These are phyloP conservation scores for Caenorhabditis latens DNA, from an alignment of 1,140 invertebrate genomes.

Conservation along the genomic window DNA sequence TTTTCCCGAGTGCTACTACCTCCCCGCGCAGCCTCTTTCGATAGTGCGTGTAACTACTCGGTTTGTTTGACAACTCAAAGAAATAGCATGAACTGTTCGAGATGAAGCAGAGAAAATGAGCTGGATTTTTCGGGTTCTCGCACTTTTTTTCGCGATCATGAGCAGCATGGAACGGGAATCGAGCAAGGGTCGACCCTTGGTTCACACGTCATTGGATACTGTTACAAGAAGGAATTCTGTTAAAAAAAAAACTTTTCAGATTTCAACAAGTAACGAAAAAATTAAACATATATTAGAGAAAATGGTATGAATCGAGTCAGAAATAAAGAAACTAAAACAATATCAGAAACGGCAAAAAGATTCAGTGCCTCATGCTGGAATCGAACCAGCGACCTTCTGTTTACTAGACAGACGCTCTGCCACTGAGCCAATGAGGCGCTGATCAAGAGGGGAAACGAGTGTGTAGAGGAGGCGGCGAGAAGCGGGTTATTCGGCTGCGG, in stretches of 20 bases:
- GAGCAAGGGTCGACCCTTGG: slow-evolving; percentile 27
- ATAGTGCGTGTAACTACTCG: slow-evolving; percentile 39
- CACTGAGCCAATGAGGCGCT: slow-evolving; percentile 69
- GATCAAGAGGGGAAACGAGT: background rate
- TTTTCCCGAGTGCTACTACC: background rate
- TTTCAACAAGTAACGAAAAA: background rate
- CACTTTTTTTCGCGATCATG: background rate
- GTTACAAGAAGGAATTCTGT: background rate
- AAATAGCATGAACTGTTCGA: background rate
- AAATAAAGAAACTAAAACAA: background rate
- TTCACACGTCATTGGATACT: slow-evolving; percentile 16
- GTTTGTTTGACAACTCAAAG: slow-evolving; percentile 44
- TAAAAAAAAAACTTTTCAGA: too few relatives aligned
- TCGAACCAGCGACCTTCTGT: slow-evolving; percentile 76
- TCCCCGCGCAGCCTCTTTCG: background rate
- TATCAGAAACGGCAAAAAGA: slow-evolving; percentile 11
- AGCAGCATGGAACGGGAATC: background rate
- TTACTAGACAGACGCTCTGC: slow-evolving; percentile 76
- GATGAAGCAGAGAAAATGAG: background rate
- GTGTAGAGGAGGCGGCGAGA: background rate
- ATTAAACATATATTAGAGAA: background rate
- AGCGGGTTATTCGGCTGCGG: background rate
- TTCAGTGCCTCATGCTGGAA: slow-evolving; percentile 71
- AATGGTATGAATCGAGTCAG: background rate
- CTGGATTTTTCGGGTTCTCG: background rate